These are phyloP conservation scores for Plestiodon gilberti DNA, from an alignment of 2,113 vertebrate genomes.

Conservation along the genomic window DNA sequence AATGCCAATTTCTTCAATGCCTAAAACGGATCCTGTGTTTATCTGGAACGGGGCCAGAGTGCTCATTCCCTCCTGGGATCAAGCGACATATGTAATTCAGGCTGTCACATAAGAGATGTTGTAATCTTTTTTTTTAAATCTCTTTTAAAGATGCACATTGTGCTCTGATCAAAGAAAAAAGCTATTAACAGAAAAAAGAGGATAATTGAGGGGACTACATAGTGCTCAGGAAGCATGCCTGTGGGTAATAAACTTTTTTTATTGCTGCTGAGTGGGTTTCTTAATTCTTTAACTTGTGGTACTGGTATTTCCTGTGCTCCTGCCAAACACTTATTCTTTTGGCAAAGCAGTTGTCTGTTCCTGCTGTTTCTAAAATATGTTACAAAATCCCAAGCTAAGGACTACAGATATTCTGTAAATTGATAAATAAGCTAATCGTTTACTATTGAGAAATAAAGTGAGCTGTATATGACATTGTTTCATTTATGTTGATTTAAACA, in stretches of 20 bases:
- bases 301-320: constrained; percentile 60
- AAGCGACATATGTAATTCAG: constrained; percentile 38
- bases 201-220: constrained; percentile 51
- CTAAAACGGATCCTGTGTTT: constrained; percentile 55
- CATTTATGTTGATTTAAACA: constrained; percentile 49
- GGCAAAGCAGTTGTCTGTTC: constrained; percentile 67
- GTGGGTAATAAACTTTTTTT: constrained; percentile 61
- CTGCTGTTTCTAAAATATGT: constrained; percentile 65
- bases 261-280: constrained; percentile 57
- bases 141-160: constrained; percentile 52
- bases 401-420: constrained; percentile 66
- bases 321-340: constrained; percentile 65
- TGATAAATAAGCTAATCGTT: constrained; percentile 65
- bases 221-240: constrained; percentile 40
- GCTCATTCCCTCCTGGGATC: constrained; percentile 40
- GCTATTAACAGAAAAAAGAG: constrained; percentile 30
- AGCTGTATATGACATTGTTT: constrained; percentile 67
- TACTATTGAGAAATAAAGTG: constrained; percentile 67
- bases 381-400: constrained; percentile 52
- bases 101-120: constrained; percentile 43
- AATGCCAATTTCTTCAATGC: constrained; percentile 52
- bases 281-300: constrained; percentile 72
- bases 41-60: constrained; percentile 43
- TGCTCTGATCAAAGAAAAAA: constrained; percentile 42
- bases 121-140: constrained; percentile 48